Evolutionary conservation across 2,797 vertebrate genomes (phyloP).

Genomic region (Syndactyla subalaris): DNA sequence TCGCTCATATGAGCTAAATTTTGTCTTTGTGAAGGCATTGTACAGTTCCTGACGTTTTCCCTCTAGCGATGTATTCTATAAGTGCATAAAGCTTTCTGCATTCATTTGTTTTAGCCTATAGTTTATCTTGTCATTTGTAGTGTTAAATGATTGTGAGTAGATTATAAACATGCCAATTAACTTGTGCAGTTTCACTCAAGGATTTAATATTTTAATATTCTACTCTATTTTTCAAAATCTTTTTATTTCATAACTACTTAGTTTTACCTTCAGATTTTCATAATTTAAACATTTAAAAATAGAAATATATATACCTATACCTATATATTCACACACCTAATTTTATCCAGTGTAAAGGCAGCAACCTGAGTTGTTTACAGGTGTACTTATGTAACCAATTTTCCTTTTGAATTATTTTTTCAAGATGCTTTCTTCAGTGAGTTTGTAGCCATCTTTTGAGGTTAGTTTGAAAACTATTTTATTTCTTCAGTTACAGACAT

Average conservation of each 20-base stretch:
- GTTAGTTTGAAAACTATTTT: background rate
- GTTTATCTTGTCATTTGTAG: background rate
- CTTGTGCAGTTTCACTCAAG: background rate
- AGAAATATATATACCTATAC: background rate
- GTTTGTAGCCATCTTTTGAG: background rate
- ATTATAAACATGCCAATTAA: background rate
- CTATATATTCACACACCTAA: too few species aligned
- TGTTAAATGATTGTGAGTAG: background rate
- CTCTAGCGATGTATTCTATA: background rate
- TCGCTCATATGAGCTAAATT: background rate
- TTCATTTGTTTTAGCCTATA: background rate
- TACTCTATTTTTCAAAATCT: accelerated
- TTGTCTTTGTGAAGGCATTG: background rate
- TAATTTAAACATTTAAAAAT: background rate
- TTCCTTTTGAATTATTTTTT: background rate
- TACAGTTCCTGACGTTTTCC: background rate
- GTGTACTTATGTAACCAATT: background rate
- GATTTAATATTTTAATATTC: background rate
- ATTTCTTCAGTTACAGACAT: background rate
- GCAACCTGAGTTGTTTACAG: background rate
- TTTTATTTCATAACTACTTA: background rate
- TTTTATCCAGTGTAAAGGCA: background rate
- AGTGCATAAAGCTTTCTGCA: background rate
- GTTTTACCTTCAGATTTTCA: background rate
- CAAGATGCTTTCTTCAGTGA: background rate